Conservation (phyloP, 2,797 vertebrate genomes). For the Rhincodon typus region DNA sequence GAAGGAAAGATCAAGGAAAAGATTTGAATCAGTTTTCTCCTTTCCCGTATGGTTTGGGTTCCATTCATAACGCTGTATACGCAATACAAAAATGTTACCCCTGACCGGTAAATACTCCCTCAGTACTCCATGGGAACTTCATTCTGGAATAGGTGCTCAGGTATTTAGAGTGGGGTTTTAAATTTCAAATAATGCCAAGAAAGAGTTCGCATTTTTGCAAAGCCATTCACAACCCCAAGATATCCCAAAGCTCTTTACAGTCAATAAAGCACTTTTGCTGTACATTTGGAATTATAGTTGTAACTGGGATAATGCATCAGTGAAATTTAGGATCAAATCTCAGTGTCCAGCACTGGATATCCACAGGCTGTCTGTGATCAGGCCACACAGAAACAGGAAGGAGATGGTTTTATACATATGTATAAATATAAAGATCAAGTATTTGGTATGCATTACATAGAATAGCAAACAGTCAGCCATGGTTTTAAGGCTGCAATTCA, state of each 20-base stretch:
- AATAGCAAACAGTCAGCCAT: not conserved
- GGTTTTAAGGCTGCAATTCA: not conserved
- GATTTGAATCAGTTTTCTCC: too few species aligned
- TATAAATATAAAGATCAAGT: not conserved
- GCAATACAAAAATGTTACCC: too few species aligned
- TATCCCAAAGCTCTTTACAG: not conserved
- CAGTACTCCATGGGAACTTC: not conserved
- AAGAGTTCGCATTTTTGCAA: not conserved
- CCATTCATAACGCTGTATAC: too few species aligned
- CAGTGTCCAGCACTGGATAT: not conserved
- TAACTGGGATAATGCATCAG: not conserved
- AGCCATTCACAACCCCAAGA: not conserved
- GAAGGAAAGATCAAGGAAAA: too few species aligned
- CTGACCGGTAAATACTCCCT: not conserved
- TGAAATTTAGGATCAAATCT: not conserved
- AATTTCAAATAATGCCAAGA: not conserved
- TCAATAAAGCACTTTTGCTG: not conserved
- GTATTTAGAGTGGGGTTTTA: not conserved
- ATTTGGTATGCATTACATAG: not conserved
- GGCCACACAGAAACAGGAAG: not conserved
- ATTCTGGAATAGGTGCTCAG: not conserved
- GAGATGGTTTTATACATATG: not conserved
- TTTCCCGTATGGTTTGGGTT: too few species aligned
- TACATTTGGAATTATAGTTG: not conserved
- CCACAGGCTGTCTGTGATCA: not conserved